Evolutionary conservation across 2,888 invertebrate species (phyloP).

Genomic region (Drosophila nr. fundita): DNA sequence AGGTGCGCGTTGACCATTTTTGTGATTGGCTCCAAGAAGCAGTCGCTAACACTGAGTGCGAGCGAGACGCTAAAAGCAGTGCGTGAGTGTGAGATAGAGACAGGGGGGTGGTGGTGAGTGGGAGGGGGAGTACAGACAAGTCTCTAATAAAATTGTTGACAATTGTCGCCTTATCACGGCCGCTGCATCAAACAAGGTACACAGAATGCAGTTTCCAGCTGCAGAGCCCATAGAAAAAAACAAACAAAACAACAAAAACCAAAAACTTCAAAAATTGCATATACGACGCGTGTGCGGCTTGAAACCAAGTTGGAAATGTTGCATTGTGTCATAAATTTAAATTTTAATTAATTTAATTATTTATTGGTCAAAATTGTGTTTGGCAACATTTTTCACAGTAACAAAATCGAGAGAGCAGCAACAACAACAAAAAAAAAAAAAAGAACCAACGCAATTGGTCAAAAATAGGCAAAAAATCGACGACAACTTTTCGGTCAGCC

Average conservation of each 20-base stretch:
- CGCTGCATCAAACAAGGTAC: slow-evolving; percentile 72
- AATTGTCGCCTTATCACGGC: slow-evolving; percentile 79
- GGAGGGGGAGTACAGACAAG: slow-evolving; percentile 3
- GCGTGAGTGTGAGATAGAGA: slow-evolving; percentile 1
- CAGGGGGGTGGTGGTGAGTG: background rate
- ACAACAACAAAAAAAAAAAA: slow-evolving; percentile 17
- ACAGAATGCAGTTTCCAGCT: slow-evolving; percentile 64
- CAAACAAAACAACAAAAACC: slow-evolving; percentile 3
- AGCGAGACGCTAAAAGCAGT: slow-evolving; percentile 18
- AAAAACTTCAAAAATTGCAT: slow-evolving; percentile 47
- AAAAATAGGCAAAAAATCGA: slow-evolving; percentile 62
- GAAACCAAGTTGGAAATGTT: slow-evolving; percentile 43
- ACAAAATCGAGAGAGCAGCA: slow-evolving; percentile 36
- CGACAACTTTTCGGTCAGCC: slow-evolving; percentile 46
- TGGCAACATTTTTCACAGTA: slow-evolving; percentile 65
- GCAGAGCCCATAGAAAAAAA: slow-evolving; percentile 25
- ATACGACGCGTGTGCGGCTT: slow-evolving; percentile 66
- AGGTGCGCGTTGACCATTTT: slow-evolving; percentile 73
- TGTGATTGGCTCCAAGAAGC: slow-evolving; percentile 74
- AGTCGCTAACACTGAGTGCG: background rate
- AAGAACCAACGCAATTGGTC: slow-evolving; percentile 59
- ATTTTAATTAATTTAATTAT: slow-evolving; percentile 82
- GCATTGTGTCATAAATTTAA: slow-evolving; percentile 77
- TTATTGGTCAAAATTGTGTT: slow-evolving; percentile 68
- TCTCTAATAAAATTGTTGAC: slow-evolving; percentile 78